These are phyloP conservation scores for Scaptomyza cyrtandrae DNA, from an alignment of 2,888 invertebrate genomes.

Conservation along the genomic window DNA sequence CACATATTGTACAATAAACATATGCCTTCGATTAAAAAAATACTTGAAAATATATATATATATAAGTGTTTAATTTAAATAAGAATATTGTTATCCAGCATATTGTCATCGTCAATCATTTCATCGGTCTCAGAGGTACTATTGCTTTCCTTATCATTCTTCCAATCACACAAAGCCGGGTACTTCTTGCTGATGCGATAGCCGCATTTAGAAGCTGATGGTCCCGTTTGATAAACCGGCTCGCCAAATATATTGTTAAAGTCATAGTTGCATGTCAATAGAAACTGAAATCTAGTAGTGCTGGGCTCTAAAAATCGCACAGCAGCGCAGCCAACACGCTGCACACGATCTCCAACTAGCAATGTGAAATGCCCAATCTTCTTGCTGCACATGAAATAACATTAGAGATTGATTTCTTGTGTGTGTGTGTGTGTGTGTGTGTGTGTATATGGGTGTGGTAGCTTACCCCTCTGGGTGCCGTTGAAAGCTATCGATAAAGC, in stretches of 20 bases:
- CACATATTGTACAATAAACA: background rate
- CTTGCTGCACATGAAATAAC: constrained; percentile 62
- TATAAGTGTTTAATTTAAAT: background rate
- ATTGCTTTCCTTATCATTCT: constrained; percentile 26
- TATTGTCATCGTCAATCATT: constrained; percentile 62
- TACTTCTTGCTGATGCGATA: constrained; percentile 73
- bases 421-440: background rate
- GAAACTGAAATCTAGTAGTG: constrained; percentile 58
- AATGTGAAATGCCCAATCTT: constrained; percentile 83
- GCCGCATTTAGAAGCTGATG: constrained; percentile 76
- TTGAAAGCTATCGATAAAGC: constrained; percentile 75
- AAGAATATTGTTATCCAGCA: constrained; percentile 60
- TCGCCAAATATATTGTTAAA: constrained; percentile 80
- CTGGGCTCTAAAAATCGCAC: constrained; percentile 69
- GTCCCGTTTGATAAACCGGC: constrained; percentile 77
- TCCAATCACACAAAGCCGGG: constrained; percentile 81
- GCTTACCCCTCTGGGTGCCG: constrained; percentile 74
- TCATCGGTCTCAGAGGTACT: constrained; percentile 69
- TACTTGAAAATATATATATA: background rate
- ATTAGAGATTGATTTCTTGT: background rate
- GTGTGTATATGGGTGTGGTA: too few relatives aligned
- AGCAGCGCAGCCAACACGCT: constrained; percentile 82
- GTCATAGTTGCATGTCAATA: constrained; percentile 83
- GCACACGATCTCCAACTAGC: constrained; percentile 81
- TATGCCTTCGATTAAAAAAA: background rate